A percentile compares a stretch with the other conserved stretches of the same genome.
These are phyloP conservation scores for Mastacembelus armatus DNA, from an alignment of 2,797 vertebrate species.

Conservation along the genomic window DNA sequence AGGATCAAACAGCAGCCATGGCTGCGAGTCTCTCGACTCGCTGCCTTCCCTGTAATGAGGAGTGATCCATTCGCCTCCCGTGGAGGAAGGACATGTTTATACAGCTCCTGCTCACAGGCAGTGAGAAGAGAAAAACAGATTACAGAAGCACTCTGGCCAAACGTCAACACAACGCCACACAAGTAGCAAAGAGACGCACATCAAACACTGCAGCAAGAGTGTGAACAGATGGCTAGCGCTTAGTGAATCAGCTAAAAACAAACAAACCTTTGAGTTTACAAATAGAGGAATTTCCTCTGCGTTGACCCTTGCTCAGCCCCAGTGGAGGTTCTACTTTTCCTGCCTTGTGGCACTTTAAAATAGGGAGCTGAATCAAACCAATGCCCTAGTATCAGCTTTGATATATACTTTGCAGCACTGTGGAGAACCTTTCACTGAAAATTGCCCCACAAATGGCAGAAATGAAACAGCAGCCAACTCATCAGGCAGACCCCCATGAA, in stretches of 20 bases:
- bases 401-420: conserved; percentile 10
- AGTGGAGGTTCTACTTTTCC: conserved; percentile 41
- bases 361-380: conserved; percentile 22
- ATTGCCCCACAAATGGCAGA: conserved; percentile 18
- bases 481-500: conserved; percentile 38
- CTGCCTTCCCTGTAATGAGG: conserved; percentile 72
- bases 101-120: conserved; percentile 79
- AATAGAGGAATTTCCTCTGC: conserved; percentile 73
- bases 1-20: conserved; percentile 46
- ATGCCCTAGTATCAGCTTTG: conserved; percentile 21
- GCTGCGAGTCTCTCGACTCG: conserved; percentile 53
- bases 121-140: conserved; percentile 78
- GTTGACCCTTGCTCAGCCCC: conserved; percentile 56
- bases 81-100: conserved; percentile 81
- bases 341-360: conserved; percentile 42
- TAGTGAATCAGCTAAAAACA: conserved; percentile 73
- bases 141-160: conserved; percentile 79
- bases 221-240: conserved; percentile 71
- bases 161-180: conserved; percentile 74
- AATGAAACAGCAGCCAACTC: conserved; percentile 61
- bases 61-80: conserved; percentile 78
- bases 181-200: conserved; percentile 71
- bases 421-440: conserved; percentile 13
- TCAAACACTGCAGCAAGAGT: conserved; percentile 68
- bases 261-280: conserved; percentile 74